Base-by-base conservation (phyloP, 2,888 invertebrate genomes). In the Spilosoma lubricipeda region DNA sequence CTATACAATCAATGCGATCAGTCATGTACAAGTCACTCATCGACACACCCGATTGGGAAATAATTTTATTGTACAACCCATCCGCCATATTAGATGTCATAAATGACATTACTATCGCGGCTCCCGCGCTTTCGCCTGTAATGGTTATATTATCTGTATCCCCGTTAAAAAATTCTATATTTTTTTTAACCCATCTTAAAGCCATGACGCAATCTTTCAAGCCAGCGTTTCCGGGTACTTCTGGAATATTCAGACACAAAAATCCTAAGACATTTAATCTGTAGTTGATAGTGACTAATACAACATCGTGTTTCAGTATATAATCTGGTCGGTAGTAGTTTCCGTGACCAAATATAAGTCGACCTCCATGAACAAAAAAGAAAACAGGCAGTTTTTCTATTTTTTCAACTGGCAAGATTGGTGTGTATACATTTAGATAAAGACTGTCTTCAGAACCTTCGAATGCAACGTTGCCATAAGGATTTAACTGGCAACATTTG, bases 381-480 rank as follows among this genome's bases (percentile, higher is more conserved):
- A 97, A 85, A 0, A 96, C 96, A 0, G 96, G 96, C 20, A 94
- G 86, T 63, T 92, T 91, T 72, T 90, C 80, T 11, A 83, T 75
- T 75, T 93, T 91, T 45, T 93, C 88, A 0, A 52, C 8, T 78
- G 93, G 93, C 84, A 97, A 90, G 75, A 92, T 90, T 56, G 97
- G 97, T 0, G 97, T 96, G 89, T 97, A 97, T 2, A 97, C 96
- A 85, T 97, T 97, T 73, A 97, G 87, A 84, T 97, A 97, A 0
- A 97, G 93, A 82, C 97, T 97, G 87, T 97, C 97, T 89, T 97
- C 97, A 0, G 89, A 92, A 0, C 97, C 97, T 42, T 95, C 93
- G 52, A 96, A 85, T 0, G 91, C 84, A 42, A 88, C 89, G 8
- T 81, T 87, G 0, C 84, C 76, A 33, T 94, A 93, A 0, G 96